Percentiles rank a stretch among this genome's conserved stretches.
phyloP scores from a whole-genome alignment of 2,797 vertebrate genomes.

The Crocodylus rhombifer region DNA sequence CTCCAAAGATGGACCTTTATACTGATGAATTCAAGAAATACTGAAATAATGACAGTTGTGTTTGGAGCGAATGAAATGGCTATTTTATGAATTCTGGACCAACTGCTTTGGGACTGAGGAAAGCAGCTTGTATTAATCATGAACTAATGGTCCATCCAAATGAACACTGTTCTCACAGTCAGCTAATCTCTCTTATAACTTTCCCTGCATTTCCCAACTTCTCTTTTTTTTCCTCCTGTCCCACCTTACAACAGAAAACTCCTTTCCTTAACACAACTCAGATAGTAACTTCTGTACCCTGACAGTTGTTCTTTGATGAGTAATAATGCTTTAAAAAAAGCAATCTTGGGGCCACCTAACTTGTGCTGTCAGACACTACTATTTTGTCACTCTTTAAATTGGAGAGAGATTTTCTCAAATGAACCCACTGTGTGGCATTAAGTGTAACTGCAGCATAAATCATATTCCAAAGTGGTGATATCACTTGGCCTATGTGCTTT shows the following conservation, averaged over 20 bases:
- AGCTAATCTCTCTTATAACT: not conserved
- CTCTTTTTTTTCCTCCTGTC: not conserved
- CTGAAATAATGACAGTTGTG: not conserved
- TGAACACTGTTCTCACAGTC: not conserved
- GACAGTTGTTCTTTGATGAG: not conserved
- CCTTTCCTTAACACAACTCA: not conserved
- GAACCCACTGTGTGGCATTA: not conserved
- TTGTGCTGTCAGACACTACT: not conserved
- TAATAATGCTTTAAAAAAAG: not conserved
- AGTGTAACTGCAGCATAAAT: not conserved
- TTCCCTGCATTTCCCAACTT: not conserved
- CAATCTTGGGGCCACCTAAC: not conserved
- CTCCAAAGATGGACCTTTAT: not conserved
- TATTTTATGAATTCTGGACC: not conserved
- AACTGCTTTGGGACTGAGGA: not conserved
- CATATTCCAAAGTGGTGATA: not conserved
- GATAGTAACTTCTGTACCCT: not conserved
- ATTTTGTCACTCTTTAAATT: not conserved
- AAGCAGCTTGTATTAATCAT: not conserved
- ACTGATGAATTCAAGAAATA: not conserved
- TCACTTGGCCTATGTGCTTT: not conserved
- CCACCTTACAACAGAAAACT: not conserved
- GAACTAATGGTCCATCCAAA: not conserved
- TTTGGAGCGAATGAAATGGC: not conserved
- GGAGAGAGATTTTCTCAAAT: not conserved